These are phyloP conservation scores for Saiga tatarica DNA, from an alignment of 2,113 vertebrate genomes.

Conservation along the genomic window DNA sequence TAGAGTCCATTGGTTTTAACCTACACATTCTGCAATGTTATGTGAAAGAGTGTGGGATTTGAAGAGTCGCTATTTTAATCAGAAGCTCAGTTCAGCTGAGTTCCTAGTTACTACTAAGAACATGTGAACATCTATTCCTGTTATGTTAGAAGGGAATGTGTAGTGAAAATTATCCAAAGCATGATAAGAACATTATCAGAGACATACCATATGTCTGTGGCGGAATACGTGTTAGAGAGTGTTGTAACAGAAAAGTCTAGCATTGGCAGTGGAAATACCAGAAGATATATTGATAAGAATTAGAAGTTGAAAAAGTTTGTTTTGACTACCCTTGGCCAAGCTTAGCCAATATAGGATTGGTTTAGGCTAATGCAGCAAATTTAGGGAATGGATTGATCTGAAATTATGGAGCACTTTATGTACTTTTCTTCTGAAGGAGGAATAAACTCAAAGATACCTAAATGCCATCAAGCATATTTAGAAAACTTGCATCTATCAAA, in stretches of 20 bases:
- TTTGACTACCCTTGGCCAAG: not conserved
- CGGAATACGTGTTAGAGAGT: not conserved
- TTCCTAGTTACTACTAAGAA: not conserved
- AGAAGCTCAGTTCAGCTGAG: constrained; percentile 5
- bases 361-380: not conserved
- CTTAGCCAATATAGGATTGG: not conserved
- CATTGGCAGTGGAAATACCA: not conserved
- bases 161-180: not conserved
- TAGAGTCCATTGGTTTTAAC: not conserved
- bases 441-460: not conserved
- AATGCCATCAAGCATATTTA: not conserved
- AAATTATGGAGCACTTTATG: not conserved
- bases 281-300: not conserved
- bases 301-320: not conserved
- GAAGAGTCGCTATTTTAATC: not conserved
- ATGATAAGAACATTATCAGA: not conserved
- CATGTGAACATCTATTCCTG: not conserved
- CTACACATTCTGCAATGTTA: not conserved
- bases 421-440: not conserved
- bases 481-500: constrained; percentile 32
- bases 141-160: not conserved
- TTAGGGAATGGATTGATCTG: not conserved
- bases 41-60: not conserved
- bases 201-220: not conserved
- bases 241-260: not conserved